Evolutionary conservation across 2,888 invertebrate genomes (phyloP), one percentile per base, ranked within the genome.

Genomic region (Meta bourneti): DNA sequence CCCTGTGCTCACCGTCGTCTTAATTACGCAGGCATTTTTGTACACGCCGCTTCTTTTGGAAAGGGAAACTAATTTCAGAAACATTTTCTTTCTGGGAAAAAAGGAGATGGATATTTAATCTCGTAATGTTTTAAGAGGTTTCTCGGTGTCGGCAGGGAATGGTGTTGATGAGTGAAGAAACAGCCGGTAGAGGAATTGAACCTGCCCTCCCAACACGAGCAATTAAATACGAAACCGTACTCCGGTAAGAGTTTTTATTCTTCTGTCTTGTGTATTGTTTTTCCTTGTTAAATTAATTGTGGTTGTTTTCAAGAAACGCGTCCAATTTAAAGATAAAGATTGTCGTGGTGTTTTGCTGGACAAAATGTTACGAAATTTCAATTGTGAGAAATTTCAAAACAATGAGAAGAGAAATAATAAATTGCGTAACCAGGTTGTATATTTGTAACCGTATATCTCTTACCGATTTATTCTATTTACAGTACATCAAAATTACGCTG

Each of bases 91-190:
- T 81, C n/a, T 49, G 13, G 48, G 34, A 34, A 34, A 34, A 34
- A 70, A 70, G 61, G 34, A 54, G 80, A 80, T 80, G 80, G 80
- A 69, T 81, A 70, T 81, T 81, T 81, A 81, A 81, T 81, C 70
- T 81, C 61, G 48, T 49, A 70, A 34, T 20, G 52, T 49, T 34
- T 34, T 34, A 34, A 34, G 34, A 4, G 34, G 34, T 34, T 34
- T 34, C 34, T 34, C 52, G 52, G 78, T 52, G 51, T 52, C 16
- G 16, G 61, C 61, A 34, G 34, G 7, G 51, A 61, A 79, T 78
- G 71, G 71, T 19, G 34, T 48, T 75, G 75, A 48, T 75, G 75
- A 19, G 75, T 49, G 48, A 6, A 9, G 75, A 19, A 75, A 75
- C 75, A 75, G 75, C 75, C 75, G 75, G 75, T 75, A 16, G 49